Base-by-base conservation (phyloP, 1,140 invertebrate genomes). In the Pseudomyrmex dendroicus region DNA sequence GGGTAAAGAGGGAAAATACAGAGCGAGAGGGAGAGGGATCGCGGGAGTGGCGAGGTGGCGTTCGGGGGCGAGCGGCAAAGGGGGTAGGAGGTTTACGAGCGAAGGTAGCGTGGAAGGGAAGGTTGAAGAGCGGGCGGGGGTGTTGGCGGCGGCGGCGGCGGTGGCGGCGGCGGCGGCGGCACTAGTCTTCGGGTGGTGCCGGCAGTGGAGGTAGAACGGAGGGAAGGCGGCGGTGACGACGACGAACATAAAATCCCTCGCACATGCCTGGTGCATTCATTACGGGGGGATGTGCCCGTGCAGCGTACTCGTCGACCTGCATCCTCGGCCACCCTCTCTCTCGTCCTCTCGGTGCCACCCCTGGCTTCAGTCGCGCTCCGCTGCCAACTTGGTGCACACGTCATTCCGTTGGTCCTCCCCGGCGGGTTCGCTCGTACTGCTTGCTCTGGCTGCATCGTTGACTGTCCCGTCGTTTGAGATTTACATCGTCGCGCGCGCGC, bases 251-350 rank as follows among this genome's bases (percentile, higher is more conserved):
- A 94, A 94, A 94, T 94, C 93, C 91, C 91, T 93, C 92, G 93
- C 93, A 94, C 93, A 92, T 94, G 93, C 92, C 92, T 93, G 93
- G 88, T 93, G 92, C 93, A 93, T 92, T 93, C 93, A 94, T 94
- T 94, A 93, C 50, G 92, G 91, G 93, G 93, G 93, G 90, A 93
- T 93, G 93, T 92, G 91, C 92, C 90, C 92, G 93, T 92, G 90
- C 92, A 92, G 90, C 91, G 91, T 92, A 92, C 91, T 91, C 91
- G 91, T 91, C 91, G 89, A 91, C 88, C 89, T 91, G 90, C 91
- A 93, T 92, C 86, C 88, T 74, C 84, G 35, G 76, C 84, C 82
- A 84, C 84, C 74, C 83, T 87, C 77, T 83, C 76, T 83, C 76
- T 67, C 67, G 80, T 68, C 72, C 70, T 78, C 35, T 78, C 85